Evolutionary conservation across 2,113 vertebrate species (phyloP).

Genomic region (Eurystomus gularis): DNA sequence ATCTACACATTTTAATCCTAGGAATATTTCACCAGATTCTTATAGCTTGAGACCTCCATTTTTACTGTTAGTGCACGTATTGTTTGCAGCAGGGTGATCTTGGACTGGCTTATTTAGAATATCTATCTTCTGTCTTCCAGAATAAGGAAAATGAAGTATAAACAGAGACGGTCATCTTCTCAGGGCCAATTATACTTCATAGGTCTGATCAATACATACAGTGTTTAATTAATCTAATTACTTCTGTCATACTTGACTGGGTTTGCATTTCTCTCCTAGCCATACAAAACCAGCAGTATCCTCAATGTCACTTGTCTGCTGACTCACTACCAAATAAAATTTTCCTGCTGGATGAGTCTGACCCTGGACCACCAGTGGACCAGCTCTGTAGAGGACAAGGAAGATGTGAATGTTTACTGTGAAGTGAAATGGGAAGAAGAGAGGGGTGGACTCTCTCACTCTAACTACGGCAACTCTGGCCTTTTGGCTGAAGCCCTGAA

Average conservation of each 20-base stretch:
- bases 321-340: neutral
- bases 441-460: neutral
- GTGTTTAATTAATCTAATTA: neutral
- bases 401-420: neutral
- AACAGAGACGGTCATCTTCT: neutral
- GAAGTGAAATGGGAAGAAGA: neutral
- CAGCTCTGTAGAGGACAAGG: neutral
- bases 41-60: neutral
- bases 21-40: neutral
- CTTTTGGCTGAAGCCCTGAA: neutral
- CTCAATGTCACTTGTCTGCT: neutral
- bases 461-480: neutral
- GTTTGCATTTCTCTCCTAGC: neutral
- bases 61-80: neutral
- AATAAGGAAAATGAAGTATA: neutral
- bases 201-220: neutral
- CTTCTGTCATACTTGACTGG: neutral
- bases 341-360: neutral
- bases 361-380: neutral
- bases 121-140: neutral
- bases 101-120: neutral
- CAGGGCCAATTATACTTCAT: neutral
- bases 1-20: neutral
- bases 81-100: neutral
- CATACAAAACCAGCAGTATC: neutral